Evolutionary conservation across 2,888 invertebrate genomes (phyloP), one percentile per base, ranked within the genome.

Genomic region (Dolichopus griseipennis): DNA sequence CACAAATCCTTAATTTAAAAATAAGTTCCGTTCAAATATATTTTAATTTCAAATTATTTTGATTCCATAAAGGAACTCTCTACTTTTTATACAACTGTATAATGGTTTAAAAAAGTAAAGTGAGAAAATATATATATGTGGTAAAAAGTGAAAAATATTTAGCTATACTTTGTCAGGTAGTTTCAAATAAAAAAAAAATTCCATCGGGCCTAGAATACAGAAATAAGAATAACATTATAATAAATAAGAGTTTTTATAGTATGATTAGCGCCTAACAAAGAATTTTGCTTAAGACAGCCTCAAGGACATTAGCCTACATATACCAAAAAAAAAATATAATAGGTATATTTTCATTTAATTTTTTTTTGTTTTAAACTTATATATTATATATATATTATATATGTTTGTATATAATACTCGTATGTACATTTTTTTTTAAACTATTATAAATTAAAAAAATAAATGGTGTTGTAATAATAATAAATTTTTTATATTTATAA

Each of bases 181-280:
- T 18, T 52, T 15, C 43, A 18, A 15, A 52, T 2, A 52, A 12
- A 12, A 6, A 18, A 6, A 18, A 12, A 12, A 4, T 21, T 20
- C 27, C 18, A 41, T 33, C 18, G 63, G 41, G 34, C 6, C 33
- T 12, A 22, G 52, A 65, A n/a, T 65, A 65, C n/a, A 65, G 33
- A 65, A 65, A 67, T 66, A 65, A 65, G 68, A 66, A 69, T 37
- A 52, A 52, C 52, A 52, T 52, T 52, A 52, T 52, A 52, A 18
- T 52, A 52, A 37, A 37, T 1, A 10, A 12, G 8, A 37, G 37
- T 37, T 37, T 37, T 37, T 37, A n/a, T 37, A 18, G 52, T 52
- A 18, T n/a, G n/a, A 52, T 52, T 52, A 52, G 52, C 52, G 52
- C 15, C 18, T 52, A 1, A 12, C 37, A 37, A 4, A 18, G 15